Evolutionary conservation across 2,888 invertebrate species (phyloP).

Genomic region (Chouioia cunea): DNA sequence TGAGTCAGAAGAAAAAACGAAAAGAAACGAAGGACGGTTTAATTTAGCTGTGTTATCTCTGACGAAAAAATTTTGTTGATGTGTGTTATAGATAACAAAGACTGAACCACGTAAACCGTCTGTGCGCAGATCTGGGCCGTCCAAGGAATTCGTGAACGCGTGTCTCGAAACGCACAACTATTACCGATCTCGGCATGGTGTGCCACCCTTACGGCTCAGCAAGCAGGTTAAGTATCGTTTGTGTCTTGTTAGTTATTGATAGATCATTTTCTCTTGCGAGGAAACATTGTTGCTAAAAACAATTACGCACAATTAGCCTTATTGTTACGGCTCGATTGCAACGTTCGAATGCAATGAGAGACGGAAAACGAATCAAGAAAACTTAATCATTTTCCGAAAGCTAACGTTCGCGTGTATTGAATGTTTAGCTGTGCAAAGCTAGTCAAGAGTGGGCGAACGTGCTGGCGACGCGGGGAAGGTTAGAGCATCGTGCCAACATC

Average conservation of each 20-base stretch:
- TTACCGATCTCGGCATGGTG: slow-evolving; percentile 79
- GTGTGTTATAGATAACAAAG: slow-evolving; percentile 66
- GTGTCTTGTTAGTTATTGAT: no score
- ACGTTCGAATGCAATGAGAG: no score
- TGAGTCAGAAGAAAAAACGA: no score
- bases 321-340: slow-evolving; percentile 6
- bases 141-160: slow-evolving; percentile 75
- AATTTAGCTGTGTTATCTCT: not conserved
- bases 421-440: slow-evolving; percentile 72
- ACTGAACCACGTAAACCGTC: slow-evolving; percentile 68
- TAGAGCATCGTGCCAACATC: slow-evolving; percentile 82
- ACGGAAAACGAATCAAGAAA: not conserved
- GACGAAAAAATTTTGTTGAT: slow-evolving; percentile 42
- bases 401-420: slow-evolving; percentile 1
- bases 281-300: not conserved
- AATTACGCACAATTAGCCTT: slow-evolving; percentile 32
- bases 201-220: slow-evolving; percentile 76
- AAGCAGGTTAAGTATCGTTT: slow-evolving; percentile 67
- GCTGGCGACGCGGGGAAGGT: slow-evolving; percentile 75
- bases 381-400: not conserved
- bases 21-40: no score
- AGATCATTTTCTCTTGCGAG: no score
- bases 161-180: slow-evolving; percentile 83
- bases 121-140: slow-evolving; percentile 66
- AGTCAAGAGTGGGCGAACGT: slow-evolving; percentile 81